These are phyloP conservation scores for Hippotragus niger DNA, from an alignment of 2,113 vertebrate species.

Conservation along the genomic window DNA sequence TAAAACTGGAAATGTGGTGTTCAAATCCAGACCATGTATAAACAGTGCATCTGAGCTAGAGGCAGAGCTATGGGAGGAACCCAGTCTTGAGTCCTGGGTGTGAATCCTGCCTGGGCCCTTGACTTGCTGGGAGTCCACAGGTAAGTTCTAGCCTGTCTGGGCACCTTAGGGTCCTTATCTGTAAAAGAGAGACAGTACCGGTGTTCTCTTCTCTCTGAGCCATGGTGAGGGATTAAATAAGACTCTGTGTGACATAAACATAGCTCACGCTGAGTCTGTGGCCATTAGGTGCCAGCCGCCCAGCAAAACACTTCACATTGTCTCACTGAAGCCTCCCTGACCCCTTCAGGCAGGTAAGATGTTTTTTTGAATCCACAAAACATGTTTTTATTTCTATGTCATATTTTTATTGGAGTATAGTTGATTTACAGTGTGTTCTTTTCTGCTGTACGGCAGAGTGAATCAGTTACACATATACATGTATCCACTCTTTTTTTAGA, in stretches of 20 bases:
- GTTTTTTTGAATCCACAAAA: neutral
- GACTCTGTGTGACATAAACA: fast-evolving
- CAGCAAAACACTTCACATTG: neutral
- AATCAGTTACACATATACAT: neutral
- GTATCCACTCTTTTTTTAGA: neutral
- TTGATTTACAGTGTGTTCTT: neutral
- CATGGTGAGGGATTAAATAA: neutral
- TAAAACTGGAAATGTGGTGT: neutral
- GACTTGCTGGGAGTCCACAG: neutral
- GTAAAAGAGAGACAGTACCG: neutral
- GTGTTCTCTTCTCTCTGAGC: neutral
- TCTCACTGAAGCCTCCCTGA: neutral
- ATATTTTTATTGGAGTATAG: neutral
- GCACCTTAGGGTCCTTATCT: neutral
- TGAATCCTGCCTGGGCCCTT: neutral
- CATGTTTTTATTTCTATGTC: neutral
- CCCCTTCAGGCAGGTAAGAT: neutral
- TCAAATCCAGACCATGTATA: neutral
- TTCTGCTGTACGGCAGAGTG: neutral
- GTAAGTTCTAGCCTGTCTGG: neutral
- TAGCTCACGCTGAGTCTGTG: fast-evolving
- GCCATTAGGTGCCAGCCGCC: neutral
- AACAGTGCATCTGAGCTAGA: fast-evolving
- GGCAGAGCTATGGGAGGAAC: neutral
- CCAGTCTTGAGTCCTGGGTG: neutral